Evolutionary conservation across 1,140 invertebrate genomes (phyloP).

Genomic region (Stenopsyche tienmushanensis): DNA sequence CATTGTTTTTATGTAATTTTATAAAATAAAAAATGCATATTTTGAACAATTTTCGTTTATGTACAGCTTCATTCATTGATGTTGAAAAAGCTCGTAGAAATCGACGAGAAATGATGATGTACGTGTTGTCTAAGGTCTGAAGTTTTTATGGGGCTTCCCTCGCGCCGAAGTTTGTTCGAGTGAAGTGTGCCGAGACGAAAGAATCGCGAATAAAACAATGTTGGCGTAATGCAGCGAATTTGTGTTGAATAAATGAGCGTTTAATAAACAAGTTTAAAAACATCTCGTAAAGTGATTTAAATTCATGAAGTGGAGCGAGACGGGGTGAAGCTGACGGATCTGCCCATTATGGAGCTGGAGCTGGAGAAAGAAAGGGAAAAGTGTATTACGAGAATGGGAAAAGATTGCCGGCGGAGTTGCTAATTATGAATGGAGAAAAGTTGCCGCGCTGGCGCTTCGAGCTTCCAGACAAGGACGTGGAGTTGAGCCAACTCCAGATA

Average conservation of each 20-base stretch:
- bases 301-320: conserved; percentile 15
- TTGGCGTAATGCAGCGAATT: neutral
- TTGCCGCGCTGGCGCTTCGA: conserved; percentile 35
- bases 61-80: too few species aligned
- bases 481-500: neutral
- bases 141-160: too few species aligned
- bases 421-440: conserved; percentile 43
- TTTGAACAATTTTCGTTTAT: too few species aligned
- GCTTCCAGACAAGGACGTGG: conserved; percentile 2
- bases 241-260: neutral
- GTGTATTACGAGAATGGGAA: conserved; percentile 34
- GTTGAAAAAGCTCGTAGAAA: too few species aligned
- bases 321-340: too few species aligned
- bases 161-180: too few species aligned
- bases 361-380: conserved; percentile 38
- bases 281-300: conserved; percentile 10
- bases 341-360: neutral
- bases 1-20: too few species aligned
- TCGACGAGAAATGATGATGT: too few species aligned
- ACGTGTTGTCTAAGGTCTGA: too few species aligned
- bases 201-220: neutral
- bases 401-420: conserved; percentile 42
- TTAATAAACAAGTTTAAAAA: conserved; percentile 18
- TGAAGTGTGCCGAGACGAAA: too few species aligned
- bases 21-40: too few species aligned